Conservation (phyloP, 1,140 invertebrate genomes). For the Drosophila subobscura region DNA sequence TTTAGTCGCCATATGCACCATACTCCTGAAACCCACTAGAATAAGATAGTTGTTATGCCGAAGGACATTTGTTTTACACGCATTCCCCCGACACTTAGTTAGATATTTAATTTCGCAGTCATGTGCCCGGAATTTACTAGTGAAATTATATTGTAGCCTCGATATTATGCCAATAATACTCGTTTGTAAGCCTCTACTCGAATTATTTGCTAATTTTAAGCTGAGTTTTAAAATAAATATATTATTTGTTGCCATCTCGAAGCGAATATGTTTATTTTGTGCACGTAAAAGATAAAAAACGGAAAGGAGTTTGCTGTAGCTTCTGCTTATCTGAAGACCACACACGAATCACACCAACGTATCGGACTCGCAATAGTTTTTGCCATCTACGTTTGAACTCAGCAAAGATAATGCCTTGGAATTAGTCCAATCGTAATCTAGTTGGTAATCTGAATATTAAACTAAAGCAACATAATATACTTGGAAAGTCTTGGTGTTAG, state of each 20-base stretch:
- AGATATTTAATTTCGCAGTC: slow-evolving; percentile 34
- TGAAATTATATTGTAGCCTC: slow-evolving; percentile 50
- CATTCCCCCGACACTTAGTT: slow-evolving; percentile 42
- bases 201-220: slow-evolving; percentile 72
- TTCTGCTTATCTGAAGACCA: slow-evolving; percentile 27
- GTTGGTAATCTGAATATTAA: slow-evolving; percentile 20
- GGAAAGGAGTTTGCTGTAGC: slow-evolving; percentile 20
- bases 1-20: slow-evolving; percentile 36
- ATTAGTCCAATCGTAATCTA: slow-evolving; percentile 44
- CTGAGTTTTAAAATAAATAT: slow-evolving; percentile 63
- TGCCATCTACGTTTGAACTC: slow-evolving; percentile 13
- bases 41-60: slow-evolving; percentile 59
- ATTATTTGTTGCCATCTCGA: slow-evolving; percentile 76
- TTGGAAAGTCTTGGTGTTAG: slow-evolving; percentile 12
- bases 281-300: slow-evolving; percentile 31
- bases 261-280: slow-evolving; percentile 33
- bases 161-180: slow-evolving; percentile 53
- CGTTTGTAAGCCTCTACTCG: slow-evolving; percentile 40
- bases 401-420: slow-evolving; percentile 27
- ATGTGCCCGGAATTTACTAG: slow-evolving; percentile 58
- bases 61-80: slow-evolving; percentile 51
- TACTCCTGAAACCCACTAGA: slow-evolving; percentile 4
- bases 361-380: slow-evolving; percentile 27
- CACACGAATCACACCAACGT: background rate
- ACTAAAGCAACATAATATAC: slow-evolving; percentile 17